These are phyloP conservation scores for Pedicia rivosa DNA, from an alignment of 2,888 invertebrate species.

Conservation along the genomic window DNA sequence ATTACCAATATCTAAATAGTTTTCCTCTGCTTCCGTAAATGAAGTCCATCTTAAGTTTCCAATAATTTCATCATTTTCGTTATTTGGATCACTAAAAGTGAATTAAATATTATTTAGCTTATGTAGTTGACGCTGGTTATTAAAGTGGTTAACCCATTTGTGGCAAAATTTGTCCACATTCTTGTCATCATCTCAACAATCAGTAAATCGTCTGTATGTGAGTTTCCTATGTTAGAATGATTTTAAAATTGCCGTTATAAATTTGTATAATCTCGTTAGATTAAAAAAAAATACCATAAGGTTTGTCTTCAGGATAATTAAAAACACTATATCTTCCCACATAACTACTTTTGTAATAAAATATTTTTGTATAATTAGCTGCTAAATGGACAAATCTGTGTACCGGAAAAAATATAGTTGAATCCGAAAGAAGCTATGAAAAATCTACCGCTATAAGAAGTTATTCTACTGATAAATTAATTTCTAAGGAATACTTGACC, in stretches of 20 bases:
- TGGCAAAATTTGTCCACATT: constrained; percentile 31
- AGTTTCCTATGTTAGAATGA: constrained; percentile 22
- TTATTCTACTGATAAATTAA: too few species aligned
- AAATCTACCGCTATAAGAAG: too few species aligned
- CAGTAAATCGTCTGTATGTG: constrained; percentile 30
- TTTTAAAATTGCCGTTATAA: too few species aligned
- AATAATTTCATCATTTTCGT: constrained; percentile 24
- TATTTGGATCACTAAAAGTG: constrained; percentile 25
- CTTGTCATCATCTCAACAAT: constrained; percentile 29
- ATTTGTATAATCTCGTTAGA: too few species aligned
- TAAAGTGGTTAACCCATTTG: constrained; percentile 22
- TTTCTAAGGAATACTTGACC: too few species aligned
- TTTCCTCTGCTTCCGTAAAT: not conserved
- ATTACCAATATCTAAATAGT: constrained; percentile 13
- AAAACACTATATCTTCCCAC: constrained; percentile 42
- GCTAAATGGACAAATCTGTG: constrained; percentile 44
- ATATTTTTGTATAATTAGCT: constrained; percentile 39
- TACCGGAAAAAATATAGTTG: constrained; percentile 38
- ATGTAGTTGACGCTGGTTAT: too few species aligned
- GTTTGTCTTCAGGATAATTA: constrained; percentile 32
- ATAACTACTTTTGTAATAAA: constrained; percentile 44
- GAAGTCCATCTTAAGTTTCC: constrained; percentile 25
- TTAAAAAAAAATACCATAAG: too few species aligned
- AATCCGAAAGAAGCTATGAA: constrained; percentile 38
- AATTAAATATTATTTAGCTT: too few species aligned